Conservation (phyloP, 2,113 vertebrate species). For the Leucopsar rothschildi region DNA sequence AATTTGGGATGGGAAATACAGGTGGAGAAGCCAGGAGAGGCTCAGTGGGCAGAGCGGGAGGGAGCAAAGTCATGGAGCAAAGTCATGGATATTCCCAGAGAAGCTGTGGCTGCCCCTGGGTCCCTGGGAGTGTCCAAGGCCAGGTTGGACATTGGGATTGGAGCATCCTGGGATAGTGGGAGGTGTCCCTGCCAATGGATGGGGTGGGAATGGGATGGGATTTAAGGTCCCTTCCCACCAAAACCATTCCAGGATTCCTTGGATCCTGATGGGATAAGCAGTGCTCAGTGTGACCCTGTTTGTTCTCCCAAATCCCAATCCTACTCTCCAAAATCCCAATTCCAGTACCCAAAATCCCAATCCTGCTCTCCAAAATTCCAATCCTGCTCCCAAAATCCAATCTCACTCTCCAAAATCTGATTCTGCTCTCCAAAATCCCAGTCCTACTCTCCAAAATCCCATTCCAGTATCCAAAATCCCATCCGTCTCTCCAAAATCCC, state of each 20-base stretch:
- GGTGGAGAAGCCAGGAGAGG: fast-evolving
- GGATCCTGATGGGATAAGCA: neutral
- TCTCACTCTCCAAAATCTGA: too few relatives aligned
- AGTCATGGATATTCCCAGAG: neutral
- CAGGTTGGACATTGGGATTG: neutral
- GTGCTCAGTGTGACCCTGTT: neutral
- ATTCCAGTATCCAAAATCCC: too few relatives aligned
- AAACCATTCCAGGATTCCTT: neutral
- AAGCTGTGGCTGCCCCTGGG: neutral
- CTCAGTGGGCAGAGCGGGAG: neutral
- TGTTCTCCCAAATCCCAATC: too few relatives aligned
- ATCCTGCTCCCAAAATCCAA: too few relatives aligned
- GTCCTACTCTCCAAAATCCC: neutral
- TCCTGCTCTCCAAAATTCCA: too few relatives aligned
- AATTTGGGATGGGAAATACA: neutral
- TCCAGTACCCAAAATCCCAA: fast-evolving
- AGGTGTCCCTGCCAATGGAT: neutral
- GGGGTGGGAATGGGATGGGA: too few relatives aligned
- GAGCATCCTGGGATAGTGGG: fast-evolving
- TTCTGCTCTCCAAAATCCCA: neutral
- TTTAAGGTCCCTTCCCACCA: neutral
- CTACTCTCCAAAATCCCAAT: too few relatives aligned
- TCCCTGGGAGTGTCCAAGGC: neutral
- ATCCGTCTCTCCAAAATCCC: too few relatives aligned
- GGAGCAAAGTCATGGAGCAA: neutral